Conservation (phyloP, 2,797 vertebrate species). For the Percopsis omiscomaycus region DNA sequence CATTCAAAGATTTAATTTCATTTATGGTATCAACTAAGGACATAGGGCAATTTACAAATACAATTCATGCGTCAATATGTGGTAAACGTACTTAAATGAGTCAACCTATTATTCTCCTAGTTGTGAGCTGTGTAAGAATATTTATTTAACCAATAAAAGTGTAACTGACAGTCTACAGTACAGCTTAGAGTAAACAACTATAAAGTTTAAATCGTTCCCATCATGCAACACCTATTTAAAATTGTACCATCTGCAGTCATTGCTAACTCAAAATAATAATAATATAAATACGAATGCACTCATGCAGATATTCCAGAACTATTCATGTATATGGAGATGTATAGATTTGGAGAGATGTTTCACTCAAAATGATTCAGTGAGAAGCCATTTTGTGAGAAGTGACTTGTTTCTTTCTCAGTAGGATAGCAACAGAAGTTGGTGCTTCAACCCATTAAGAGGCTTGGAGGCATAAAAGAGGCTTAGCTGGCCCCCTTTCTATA, state of each 20-base stretch:
- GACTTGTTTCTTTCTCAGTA: conserved; percentile 52
- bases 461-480: conserved; percentile 76
- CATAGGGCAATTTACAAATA: conserved; percentile 55
- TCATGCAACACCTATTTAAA: neutral
- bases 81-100: conserved; percentile 9
- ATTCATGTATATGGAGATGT: neutral
- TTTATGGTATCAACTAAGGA: conserved; percentile 27
- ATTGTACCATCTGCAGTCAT: conserved; percentile 11
- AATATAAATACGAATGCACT: neutral
- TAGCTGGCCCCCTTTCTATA: conserved; percentile 70
- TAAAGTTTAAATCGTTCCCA: too few relatives aligned
- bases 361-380: conserved; percentile 31
- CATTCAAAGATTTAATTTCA: conserved; percentile 53
- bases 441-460: conserved; percentile 74
- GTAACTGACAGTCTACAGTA: too few relatives aligned
- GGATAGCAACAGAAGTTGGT: conserved; percentile 64
- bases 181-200: too few relatives aligned
- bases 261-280: too few relatives aligned
- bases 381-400: conserved; percentile 62
- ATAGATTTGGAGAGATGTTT: conserved; percentile 12
- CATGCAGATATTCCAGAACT: conserved; percentile 1
- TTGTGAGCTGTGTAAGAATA: conserved; percentile 1
- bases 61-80: conserved; percentile 29
- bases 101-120: neutral
- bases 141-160: neutral